Conservation (phyloP, 2,113 vertebrate genomes). For the Seriola dumerili region DNA sequence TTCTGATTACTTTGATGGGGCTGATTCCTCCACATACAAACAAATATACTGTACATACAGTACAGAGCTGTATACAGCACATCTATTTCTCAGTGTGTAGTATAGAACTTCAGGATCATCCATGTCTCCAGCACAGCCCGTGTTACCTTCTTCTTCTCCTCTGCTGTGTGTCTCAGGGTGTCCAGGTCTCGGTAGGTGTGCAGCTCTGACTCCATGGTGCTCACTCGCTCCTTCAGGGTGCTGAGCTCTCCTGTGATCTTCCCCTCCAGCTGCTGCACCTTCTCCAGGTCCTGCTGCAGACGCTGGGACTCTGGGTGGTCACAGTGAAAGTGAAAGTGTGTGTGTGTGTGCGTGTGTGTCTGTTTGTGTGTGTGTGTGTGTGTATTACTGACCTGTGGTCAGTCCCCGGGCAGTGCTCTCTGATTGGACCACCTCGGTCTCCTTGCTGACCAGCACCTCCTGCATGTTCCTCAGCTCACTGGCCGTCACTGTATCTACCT, state of each 20-base stretch:
- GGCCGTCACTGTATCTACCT: conserved; percentile 91
- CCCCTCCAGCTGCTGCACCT: conserved; percentile 93
- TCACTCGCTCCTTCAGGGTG: conserved; percentile 88
- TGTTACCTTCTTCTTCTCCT: conserved; percentile 91
- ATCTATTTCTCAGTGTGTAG: neutral
- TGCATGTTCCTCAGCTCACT: conserved; percentile 95
- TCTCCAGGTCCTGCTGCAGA: conserved; percentile 94
- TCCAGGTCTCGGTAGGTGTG: conserved; percentile 90
- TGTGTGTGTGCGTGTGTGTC: neutral
- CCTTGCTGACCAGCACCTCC: conserved; percentile 95
- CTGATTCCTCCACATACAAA: neutral
- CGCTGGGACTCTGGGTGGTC: conserved; percentile 88
- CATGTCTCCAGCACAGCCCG: neutral
- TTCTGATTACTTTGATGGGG: neutral
- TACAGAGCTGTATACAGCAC: neutral
- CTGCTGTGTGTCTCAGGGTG: conserved; percentile 87
- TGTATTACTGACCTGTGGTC: conserved; percentile 86
- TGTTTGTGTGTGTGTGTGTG: conserved; percentile 3
- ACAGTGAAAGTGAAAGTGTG: too few relatives aligned
- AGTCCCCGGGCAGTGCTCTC: conserved; percentile 93
- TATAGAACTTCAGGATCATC: neutral
- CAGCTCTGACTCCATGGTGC: conserved; percentile 87
- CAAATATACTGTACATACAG: neutral
- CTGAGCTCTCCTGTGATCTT: conserved; percentile 91
- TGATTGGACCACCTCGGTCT: conserved; percentile 96